Evolutionary conservation across 2,888 invertebrate genomes (phyloP).

Genomic region (Dasysyrphus tricinctus): DNA sequence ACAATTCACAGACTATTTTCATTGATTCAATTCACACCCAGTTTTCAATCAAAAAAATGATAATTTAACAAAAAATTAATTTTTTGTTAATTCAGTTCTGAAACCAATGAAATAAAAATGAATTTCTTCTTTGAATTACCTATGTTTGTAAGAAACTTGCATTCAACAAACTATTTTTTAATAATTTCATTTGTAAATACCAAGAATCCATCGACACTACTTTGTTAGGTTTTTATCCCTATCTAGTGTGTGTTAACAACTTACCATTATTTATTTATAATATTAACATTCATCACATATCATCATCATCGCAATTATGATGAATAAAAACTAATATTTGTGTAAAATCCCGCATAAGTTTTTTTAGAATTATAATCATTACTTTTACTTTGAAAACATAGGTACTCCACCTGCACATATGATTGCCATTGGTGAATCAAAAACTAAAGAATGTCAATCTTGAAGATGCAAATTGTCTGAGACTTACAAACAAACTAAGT

Average conservation of each 20-base stretch:
- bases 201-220: not conserved
- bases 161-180: not conserved
- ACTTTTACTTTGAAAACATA: not conserved
- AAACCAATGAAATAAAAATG: too few species aligned
- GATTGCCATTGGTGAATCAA: not conserved
- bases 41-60: too few species aligned
- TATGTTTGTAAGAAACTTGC: too few species aligned
- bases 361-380: not conserved
- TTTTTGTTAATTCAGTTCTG: too few species aligned
- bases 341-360: not conserved
- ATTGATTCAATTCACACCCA: too few species aligned
- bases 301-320: not conserved
- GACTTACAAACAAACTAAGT: not conserved
- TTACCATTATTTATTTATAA: not conserved
- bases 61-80: too few species aligned
- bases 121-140: too few species aligned
- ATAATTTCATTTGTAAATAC: not conserved
- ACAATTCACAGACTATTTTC: too few species aligned
- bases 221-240: not conserved
- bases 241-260: not conserved
- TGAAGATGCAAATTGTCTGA: not conserved
- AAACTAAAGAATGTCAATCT: conserved; percentile 13
- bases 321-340: conserved; percentile 3
- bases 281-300: not conserved
- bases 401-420: conserved; percentile 1